Base-by-base conservation (phyloP, 2,888 invertebrate species). In the Hyles lineata region DNA sequence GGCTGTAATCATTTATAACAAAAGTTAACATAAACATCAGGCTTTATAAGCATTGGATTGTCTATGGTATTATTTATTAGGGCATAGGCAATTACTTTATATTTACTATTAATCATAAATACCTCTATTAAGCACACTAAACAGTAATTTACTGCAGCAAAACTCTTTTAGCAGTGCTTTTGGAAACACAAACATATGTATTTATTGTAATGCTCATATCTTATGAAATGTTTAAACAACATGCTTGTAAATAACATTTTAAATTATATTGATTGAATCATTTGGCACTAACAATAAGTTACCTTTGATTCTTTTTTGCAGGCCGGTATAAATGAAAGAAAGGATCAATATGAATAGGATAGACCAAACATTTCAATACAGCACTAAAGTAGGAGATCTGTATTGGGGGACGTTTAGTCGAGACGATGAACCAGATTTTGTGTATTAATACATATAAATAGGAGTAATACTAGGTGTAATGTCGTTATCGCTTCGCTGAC, bases 301-400 rank as follows among this genome's bases (percentile, higher is more conserved):
- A 73, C 75, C 82, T 83, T 82, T 85, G 82, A 80, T 85, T 91
- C 83, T 88, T 86, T 88, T 86, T 93, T 91, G 73, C 93, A 93
- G 93, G 92, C 85, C 85, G 89, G 89, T 89, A 90, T 91, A 91
- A 87, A 90, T 91, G 89, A 92, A 80, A 84, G 77, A 83, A 71
- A 67, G 55, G 62, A 55, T 63, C 25, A 23, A 67, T 23, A 35
- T 72, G 58, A 75, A 70, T 76, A 78, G 80, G 78, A 76, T 75
- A 75, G 79, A 78, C 78, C 73, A 76, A 79, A 78, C 79, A 75
- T 78, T 76, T 76, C 71, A 74, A 71, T 43, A 74, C 71, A 67
- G 70, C 76, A 74, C 60, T 29, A 74, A 76, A 72, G 71, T 72
- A 70, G 76, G 71, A 74, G 52, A 59, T 60, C 72, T 43, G 32